Percentiles rank a stretch among this genome's conserved stretches.
These are phyloP conservation scores for Rhincodon typus DNA, from an alignment of 2,797 vertebrate species.

Conservation along the genomic window DNA sequence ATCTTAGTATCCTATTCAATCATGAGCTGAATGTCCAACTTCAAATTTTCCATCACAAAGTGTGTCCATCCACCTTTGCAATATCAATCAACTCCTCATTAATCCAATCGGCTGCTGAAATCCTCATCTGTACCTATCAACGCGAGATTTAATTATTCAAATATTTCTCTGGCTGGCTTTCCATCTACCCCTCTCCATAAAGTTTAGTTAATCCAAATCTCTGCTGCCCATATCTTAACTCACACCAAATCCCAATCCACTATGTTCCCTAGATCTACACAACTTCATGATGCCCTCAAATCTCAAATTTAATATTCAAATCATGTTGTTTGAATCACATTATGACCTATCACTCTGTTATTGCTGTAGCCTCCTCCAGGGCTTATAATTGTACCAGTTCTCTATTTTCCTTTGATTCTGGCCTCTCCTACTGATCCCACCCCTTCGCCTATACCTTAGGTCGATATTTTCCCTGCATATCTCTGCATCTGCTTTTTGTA, in stretches of 20 bases:
- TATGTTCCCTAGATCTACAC: no score
- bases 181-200: not conserved
- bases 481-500: not conserved
- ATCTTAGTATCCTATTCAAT: not conserved
- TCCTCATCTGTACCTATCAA: not conserved
- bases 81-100: not conserved
- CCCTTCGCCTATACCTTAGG: no score
- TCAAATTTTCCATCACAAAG: not conserved
- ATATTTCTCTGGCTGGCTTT: not conserved
- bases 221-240: no score
- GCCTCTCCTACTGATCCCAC: no score
- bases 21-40: not conserved
- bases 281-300: not conserved
- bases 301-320: not conserved
- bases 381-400: not conserved
- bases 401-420: not conserved
- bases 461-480: no score
- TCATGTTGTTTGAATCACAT: not conserved
- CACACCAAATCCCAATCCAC: no score
- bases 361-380: not conserved
- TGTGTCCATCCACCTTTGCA: not conserved
- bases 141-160: not conserved
- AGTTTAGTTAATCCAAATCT: not conserved
- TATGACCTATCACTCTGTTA: not conserved
- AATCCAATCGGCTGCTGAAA: not conserved